Base-by-base conservation (phyloP, 1,140 invertebrate genomes). In the Coboldia fuscipes region DNA sequence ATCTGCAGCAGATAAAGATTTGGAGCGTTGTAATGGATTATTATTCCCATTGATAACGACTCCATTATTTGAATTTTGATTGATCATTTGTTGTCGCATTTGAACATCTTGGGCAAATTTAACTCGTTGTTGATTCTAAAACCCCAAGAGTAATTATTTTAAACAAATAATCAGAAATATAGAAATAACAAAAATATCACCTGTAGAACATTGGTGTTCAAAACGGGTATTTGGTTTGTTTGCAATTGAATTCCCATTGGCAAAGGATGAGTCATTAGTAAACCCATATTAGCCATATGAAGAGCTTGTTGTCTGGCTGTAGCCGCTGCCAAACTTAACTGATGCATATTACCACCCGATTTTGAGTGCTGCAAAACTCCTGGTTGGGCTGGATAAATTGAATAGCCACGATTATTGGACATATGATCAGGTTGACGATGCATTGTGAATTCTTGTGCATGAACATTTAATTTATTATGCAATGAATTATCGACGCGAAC, bases 361-460 rank as follows among this genome's bases (percentile, higher is more conserved):
- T 68, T 69, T 20, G 66, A 66, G 36, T 67, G 65, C 39, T 70
- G 63, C 18, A 70, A 46, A 12, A 41, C 43, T 19, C 10, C 8
- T 20, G 30, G 5, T 12, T 18, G 30, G 5, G 30, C 4, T 5
- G 30, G 7, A 19, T n/a, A 32, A n/a, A 32, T 10, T 3, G 16
- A 17, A 20, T 12, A 10, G 15, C 17, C 16, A 10, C 38, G 53
- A 60, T 39, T 45, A 60, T 47, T 70, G 62, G 42, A 62, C 57
- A 51, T 66, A n/a, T n/a, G n/a, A n/a, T n/a, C n/a, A n/a, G n/a
- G 63, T 22, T 66, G 60, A 54, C 67, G 69, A 36, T 55, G 50
- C 74, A 78, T 77, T 40, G 75, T 79, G 53, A 84, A 82, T 62
- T 82, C 79, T 58, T 80, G 80, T 28, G 78, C 79, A 60, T 82